A percentile compares a stretch with the other conserved stretches of the same genome.
These are phyloP conservation scores for Mungos mungo DNA, from an alignment of 2,113 vertebrate genomes.

Conservation along the genomic window DNA sequence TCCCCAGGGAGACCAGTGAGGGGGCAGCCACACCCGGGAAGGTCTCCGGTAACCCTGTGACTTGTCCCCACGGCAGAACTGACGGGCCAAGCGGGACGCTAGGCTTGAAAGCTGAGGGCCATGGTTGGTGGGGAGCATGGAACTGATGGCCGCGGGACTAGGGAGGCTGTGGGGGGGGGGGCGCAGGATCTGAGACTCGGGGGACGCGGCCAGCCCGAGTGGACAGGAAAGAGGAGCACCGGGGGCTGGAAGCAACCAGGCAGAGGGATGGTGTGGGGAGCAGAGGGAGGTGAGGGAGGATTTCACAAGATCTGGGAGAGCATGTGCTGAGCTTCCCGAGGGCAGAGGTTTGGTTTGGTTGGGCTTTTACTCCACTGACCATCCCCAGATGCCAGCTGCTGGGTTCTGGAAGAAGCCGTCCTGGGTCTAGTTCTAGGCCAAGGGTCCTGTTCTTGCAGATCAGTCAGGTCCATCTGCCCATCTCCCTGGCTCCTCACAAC, in stretches of 20 bases:
- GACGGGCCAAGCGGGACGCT: background rate
- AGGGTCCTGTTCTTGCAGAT: background rate
- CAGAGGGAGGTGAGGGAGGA: background rate
- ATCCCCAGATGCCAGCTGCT: background rate
- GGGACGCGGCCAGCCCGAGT: rapidly evolving
- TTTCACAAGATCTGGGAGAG: background rate
- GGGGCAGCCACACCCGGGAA: rapidly evolving
- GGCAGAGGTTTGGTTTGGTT: background rate
- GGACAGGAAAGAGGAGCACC: background rate
- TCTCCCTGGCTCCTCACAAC: background rate
- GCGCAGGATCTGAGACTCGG: background rate
- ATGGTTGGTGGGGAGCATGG: rapidly evolving
- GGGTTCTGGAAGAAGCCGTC: background rate
- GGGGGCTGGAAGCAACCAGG: background rate
- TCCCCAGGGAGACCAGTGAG: background rate
- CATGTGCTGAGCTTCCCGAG: background rate
- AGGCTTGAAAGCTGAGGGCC: background rate
- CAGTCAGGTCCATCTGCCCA: too few species aligned
- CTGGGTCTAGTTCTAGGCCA: background rate
- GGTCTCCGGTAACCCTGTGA: background rate
- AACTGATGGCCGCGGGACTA: rapidly evolving
- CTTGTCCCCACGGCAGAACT: background rate
- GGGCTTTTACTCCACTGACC: background rate
- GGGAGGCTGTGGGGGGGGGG: too few species aligned
- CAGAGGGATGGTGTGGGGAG: background rate